phyloP scores from a whole-genome alignment of 2,888 invertebrate genomes.

The Tethea ocularis region DNA sequence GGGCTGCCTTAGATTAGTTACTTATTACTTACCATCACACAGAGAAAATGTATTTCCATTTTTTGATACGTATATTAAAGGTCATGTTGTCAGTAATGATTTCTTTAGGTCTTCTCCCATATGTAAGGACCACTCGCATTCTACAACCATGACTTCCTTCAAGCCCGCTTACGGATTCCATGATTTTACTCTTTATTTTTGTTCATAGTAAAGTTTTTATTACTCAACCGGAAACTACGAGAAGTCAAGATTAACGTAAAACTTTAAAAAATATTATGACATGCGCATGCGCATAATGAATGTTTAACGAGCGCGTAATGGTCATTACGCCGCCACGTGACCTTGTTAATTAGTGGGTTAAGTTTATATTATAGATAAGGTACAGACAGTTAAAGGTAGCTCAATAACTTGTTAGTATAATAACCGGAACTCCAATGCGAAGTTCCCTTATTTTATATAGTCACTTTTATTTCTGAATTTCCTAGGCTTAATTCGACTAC shows the following conservation, averaged over 20 bases:
- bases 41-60: too few relatives aligned
- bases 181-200: too few relatives aligned
- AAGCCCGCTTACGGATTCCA: too few relatives aligned
- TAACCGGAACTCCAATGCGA: background rate
- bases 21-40: too few relatives aligned
- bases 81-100: too few relatives aligned
- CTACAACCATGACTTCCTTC: too few relatives aligned
- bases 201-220: background rate
- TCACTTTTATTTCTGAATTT: too few relatives aligned
- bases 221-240: conserved; percentile 48
- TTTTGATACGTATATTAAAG: too few relatives aligned
- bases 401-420: background rate
- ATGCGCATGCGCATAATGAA: conserved; percentile 42
- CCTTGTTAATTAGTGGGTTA: conserved; percentile 15
- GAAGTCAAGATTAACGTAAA: conserved; percentile 50
- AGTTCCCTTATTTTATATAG: background rate
- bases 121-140: too few relatives aligned
- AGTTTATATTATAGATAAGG: background rate
- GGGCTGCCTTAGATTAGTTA: background rate
- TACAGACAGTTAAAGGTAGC: background rate
- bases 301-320: conserved; percentile 41
- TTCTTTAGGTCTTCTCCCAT: too few relatives aligned
- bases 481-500: too few relatives aligned
- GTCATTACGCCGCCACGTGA: conserved; percentile 18
- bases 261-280: conserved; percentile 37